phyloP scores from a whole-genome alignment of 1,140 invertebrate genomes.

The Papilio machaon region DNA sequence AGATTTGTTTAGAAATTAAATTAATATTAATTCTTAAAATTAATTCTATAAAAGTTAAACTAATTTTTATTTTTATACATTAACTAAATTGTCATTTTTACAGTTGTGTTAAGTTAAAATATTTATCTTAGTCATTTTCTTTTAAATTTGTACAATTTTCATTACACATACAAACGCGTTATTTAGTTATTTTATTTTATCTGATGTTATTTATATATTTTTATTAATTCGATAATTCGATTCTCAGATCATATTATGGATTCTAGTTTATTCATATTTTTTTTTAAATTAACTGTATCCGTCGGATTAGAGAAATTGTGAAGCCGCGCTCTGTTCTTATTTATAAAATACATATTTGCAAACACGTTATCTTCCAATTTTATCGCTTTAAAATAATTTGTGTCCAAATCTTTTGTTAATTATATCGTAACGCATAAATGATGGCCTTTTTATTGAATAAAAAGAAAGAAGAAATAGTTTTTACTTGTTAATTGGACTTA shows the following conservation, averaged over 20 bases:
- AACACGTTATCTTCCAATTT: background rate
- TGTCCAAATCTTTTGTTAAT: background rate
- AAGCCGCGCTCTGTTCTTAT: no score
- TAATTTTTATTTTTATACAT: no score
- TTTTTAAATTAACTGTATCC: background rate
- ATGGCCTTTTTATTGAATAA: no score
- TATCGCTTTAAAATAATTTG: background rate
- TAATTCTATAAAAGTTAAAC: background rate
- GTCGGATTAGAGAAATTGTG: no score
- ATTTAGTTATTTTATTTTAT: no score
- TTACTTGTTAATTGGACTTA: conserved; percentile 8
- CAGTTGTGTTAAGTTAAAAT: background rate
- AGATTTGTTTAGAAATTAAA: no score
- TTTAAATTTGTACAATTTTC: background rate
- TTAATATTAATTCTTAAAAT: no score
- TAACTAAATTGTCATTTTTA: background rate
- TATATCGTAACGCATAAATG: background rate
- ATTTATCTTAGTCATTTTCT: background rate
- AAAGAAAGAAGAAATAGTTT: no score
- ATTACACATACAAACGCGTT: background rate
- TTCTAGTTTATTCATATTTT: background rate
- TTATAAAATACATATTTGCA: background rate
- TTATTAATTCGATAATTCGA: background rate
- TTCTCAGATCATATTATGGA: background rate
- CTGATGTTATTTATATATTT: background rate